phyloP scores from a whole-genome alignment of 1,140 invertebrate genomes.

The Procambarus clarkii region DNA sequence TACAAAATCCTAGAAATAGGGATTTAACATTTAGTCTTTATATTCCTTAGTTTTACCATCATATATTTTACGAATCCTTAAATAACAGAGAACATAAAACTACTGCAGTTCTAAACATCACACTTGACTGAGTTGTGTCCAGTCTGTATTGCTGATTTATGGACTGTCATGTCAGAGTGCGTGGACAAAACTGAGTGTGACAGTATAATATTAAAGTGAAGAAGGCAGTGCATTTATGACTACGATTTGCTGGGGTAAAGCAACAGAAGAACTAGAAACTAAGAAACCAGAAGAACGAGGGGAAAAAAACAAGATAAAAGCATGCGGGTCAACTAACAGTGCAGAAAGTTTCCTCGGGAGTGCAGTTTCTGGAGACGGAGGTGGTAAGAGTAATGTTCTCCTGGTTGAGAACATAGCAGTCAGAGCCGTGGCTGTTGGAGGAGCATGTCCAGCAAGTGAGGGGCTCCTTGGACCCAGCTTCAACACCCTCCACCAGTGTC shows the following conservation, averaged over 20 bases:
- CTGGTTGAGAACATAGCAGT: conserved; percentile 11
- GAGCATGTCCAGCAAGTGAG: conserved; percentile 27
- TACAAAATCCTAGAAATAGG: no score
- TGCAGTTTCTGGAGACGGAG: neutral
- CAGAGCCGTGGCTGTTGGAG: conserved; percentile 1
- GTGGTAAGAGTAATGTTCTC: neutral
- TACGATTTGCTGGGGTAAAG: neutral
- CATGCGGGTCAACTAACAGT: neutral
- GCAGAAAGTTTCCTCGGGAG: neutral
- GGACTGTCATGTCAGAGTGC: no score
- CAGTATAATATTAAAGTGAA: no score
- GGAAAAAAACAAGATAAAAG: neutral
- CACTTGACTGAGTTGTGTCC: no score
- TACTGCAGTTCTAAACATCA: no score
- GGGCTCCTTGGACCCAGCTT: neutral
- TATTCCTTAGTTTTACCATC: no score
- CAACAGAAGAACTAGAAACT: neutral
- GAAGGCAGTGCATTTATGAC: no score
- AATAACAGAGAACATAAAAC: no score
- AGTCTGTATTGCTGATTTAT: no score
- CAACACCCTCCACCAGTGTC: neutral
- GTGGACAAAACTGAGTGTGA: no score
- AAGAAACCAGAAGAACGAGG: neutral
- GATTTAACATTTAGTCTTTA: no score
- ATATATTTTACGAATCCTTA: no score